Evolutionary conservation across 2,888 invertebrate genomes (phyloP).

Genomic region (Epinotia nisella): DNA sequence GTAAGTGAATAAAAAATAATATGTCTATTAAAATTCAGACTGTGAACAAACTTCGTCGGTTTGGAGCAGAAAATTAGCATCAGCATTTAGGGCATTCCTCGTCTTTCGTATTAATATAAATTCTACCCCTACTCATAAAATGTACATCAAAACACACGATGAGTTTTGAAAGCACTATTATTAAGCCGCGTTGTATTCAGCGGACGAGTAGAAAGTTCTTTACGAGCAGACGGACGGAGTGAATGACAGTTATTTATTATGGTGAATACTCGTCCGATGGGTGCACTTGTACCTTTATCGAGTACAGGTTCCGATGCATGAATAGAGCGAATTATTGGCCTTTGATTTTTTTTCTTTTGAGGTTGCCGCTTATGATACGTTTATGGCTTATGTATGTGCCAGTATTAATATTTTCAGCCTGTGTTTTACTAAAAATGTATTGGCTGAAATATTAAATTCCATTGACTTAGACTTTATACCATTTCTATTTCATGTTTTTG

Average conservation of each 20-base stretch:
- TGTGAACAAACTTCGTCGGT: neutral
- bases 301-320: constrained; percentile 42
- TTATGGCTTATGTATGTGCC: constrained; percentile 24
- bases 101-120: neutral
- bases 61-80: neutral
- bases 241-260: constrained; percentile 64
- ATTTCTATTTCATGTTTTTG: too few species aligned
- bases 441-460: neutral
- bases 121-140: constrained; percentile 14
- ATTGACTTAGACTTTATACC: too few species aligned
- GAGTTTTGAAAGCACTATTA: constrained; percentile 55
- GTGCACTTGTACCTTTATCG: constrained; percentile 47
- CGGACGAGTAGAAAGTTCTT: constrained; percentile 69
- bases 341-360: constrained; percentile 40
- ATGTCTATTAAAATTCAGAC: neutral
- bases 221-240: constrained; percentile 55
- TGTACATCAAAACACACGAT: constrained; percentile 45
- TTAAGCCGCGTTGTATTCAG: constrained; percentile 48
- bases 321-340: constrained; percentile 43
- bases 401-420: constrained; percentile 13
- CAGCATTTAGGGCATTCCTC: neutral
- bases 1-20: constrained; percentile 41
- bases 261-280: constrained; percentile 47
- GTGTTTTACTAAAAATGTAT: neutral
- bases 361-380: constrained; percentile 38